Conservation (phyloP, 2,113 vertebrate genomes). For the Petaurus breviceps region DNA sequence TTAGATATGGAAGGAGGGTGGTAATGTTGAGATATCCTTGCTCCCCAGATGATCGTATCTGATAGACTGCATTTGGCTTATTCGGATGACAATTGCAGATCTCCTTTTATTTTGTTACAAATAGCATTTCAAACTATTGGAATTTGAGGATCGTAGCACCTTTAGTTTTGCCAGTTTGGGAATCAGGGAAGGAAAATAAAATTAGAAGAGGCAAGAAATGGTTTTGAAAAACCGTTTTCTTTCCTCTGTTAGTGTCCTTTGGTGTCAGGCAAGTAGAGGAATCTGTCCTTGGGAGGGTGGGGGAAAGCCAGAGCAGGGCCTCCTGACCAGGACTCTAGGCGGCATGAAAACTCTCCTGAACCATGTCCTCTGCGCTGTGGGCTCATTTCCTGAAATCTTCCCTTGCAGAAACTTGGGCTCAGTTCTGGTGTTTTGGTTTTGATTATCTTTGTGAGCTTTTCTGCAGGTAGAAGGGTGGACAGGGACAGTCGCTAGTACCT, state of each 20-base stretch:
- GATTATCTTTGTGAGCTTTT: background rate
- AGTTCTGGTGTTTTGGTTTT: background rate
- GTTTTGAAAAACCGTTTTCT: background rate
- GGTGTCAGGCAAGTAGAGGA: background rate
- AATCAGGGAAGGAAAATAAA: background rate
- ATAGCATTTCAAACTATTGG: conserved; percentile 15
- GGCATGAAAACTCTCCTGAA: too few relatives aligned
- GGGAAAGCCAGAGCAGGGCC: too few relatives aligned
- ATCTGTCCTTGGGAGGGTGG: background rate
- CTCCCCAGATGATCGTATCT: background rate
- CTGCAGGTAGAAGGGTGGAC: background rate
- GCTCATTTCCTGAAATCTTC: background rate
- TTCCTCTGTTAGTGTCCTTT: background rate
- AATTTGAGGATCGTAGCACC: background rate
- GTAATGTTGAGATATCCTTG: background rate
- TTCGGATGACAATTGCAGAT: background rate
- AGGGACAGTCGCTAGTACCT: background rate
- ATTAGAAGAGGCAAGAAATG: background rate
- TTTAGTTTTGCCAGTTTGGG: conserved; percentile 18
- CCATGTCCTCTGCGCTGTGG: background rate
- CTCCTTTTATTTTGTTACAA: conserved; percentile 15
- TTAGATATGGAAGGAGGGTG: background rate
- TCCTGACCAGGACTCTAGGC: too few relatives aligned
- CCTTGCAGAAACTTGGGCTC: background rate
- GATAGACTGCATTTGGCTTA: conserved; percentile 7